phyloP scores from a whole-genome alignment of 2,113 vertebrate genomes.

The Neofelis nebulosa region DNA sequence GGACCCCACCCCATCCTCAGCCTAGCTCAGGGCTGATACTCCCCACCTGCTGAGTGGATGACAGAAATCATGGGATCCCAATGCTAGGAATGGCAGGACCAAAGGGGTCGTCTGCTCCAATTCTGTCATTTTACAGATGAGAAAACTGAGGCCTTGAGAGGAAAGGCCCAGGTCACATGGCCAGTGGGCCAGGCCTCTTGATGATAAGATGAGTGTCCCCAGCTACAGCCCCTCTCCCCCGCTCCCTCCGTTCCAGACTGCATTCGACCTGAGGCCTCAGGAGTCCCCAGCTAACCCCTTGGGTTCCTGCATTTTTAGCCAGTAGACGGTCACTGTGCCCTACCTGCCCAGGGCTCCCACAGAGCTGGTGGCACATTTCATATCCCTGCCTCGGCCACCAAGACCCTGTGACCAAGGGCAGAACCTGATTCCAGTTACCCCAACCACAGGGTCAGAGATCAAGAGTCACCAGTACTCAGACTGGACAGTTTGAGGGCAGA shows the following conservation, averaged over 20 bases:
- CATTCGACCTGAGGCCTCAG: background rate
- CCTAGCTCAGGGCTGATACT: background rate
- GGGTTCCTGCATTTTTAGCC: background rate
- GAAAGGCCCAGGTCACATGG: background rate
- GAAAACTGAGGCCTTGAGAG: background rate
- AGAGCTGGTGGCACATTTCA: background rate
- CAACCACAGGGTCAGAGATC: background rate
- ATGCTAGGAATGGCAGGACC: no score
- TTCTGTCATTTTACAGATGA: background rate
- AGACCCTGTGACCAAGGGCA: background rate
- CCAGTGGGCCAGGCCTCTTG: background rate
- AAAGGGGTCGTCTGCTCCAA: background rate
- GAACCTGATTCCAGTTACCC: background rate
- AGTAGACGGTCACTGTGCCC: background rate
- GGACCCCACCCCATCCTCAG: background rate
- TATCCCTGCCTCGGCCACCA: background rate
- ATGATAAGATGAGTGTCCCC: background rate
- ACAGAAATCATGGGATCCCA: background rate
- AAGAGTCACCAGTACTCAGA: background rate
- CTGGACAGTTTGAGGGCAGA: background rate
- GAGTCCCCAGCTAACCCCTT: background rate
- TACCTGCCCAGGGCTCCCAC: background rate
- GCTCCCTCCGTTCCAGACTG: no score
- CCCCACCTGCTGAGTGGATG: background rate
- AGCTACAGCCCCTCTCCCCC: background rate